These are phyloP conservation scores for Megalopta genalis DNA, from an alignment of 1,140 invertebrate species.

Conservation along the genomic window DNA sequence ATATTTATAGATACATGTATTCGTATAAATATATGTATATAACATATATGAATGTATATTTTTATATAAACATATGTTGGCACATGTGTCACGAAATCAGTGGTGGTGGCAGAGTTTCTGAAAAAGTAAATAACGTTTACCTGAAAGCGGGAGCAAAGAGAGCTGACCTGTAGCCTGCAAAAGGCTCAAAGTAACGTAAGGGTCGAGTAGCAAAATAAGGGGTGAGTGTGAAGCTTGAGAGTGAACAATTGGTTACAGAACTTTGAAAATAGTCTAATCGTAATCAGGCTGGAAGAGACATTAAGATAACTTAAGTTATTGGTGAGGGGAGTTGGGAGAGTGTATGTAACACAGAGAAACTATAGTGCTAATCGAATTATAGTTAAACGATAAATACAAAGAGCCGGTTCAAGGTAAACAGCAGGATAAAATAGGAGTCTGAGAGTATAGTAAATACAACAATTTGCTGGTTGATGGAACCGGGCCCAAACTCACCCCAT, in stretches of 20 bases:
- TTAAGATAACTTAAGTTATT: no score
- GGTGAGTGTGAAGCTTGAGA: constrained; percentile 8
- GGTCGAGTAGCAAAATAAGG: constrained; percentile 1
- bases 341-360: constrained; percentile 14
- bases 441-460: constrained; percentile 46
- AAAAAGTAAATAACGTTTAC: constrained; percentile 52
- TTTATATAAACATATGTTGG: constrained; percentile 6
- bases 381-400: constrained; percentile 18
- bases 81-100: constrained; percentile 12
- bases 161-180: constrained; percentile 25
- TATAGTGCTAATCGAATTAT: constrained; percentile 24
- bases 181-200: constrained; percentile 16
- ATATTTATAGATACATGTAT: not conserved
- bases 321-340: not conserved
- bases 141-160: constrained; percentile 49
- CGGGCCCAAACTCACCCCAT: constrained; percentile 78
- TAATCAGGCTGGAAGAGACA: not conserved
- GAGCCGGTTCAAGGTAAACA: constrained; percentile 22
- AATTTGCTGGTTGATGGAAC: constrained; percentile 56
- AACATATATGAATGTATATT: not conserved
- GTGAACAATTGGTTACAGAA: not conserved
- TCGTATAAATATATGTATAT: constrained; percentile 3
- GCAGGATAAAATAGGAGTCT: constrained; percentile 13
- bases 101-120: constrained; percentile 26
- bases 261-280: not conserved